These are phyloP conservation scores for Xestia xanthographa DNA, from an alignment of 2,888 invertebrate species.

Conservation along the genomic window DNA sequence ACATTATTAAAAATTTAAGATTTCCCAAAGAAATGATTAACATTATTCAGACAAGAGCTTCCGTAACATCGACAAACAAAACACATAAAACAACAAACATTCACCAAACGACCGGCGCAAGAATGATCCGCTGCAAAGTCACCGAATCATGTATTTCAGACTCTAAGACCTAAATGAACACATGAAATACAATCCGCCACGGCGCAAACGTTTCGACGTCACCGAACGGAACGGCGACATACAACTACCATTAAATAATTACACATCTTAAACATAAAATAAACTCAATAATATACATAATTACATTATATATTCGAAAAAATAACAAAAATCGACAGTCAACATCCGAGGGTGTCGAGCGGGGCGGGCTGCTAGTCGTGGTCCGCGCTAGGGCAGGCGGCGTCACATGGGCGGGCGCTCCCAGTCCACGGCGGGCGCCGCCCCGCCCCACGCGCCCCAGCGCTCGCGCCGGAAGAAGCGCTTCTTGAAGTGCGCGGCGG, in stretches of 20 bases:
- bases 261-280: slow-evolving; percentile 88
- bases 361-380: slow-evolving; percentile 51
- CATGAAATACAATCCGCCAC: slow-evolving; percentile 88
- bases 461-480: slow-evolving; percentile 95
- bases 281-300: slow-evolving; percentile 90
- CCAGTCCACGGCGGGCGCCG: slow-evolving; percentile 87
- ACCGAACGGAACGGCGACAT: slow-evolving; percentile 79
- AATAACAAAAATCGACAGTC: slow-evolving; percentile 83
- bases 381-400: slow-evolving; percentile 74
- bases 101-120: slow-evolving; percentile 83
- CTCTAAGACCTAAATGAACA: slow-evolving; percentile 90
- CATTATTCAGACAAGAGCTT: slow-evolving; percentile 89
- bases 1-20: slow-evolving; percentile 70
- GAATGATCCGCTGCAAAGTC: slow-evolving; percentile 81
- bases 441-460: slow-evolving; percentile 90
- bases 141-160: slow-evolving; percentile 86
- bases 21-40: slow-evolving; percentile 88
- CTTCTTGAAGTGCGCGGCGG: slow-evolving; percentile 93
- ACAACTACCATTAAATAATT: slow-evolving; percentile 87
- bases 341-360: slow-evolving; percentile 69
- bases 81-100: slow-evolving; percentile 89
- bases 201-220: slow-evolving; percentile 76
- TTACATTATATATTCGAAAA: slow-evolving; percentile 90
- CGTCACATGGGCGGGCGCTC: slow-evolving; percentile 89
- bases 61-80: slow-evolving; percentile 86